Evolutionary conservation across 2,888 invertebrate genomes (phyloP), one percentile per base, ranked within the genome.

Genomic region (Melinaea menophilus): DNA sequence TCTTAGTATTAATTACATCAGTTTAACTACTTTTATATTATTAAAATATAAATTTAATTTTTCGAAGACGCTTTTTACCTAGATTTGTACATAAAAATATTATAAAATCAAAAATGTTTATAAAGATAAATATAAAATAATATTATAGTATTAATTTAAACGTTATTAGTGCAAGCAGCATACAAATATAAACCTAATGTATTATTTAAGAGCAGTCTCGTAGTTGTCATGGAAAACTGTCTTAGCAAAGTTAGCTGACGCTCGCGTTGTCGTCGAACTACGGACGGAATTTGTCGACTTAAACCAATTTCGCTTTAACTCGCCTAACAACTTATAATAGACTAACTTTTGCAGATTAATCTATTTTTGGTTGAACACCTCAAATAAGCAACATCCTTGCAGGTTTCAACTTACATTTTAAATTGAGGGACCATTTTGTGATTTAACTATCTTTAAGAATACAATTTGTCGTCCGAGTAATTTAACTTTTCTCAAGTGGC

Each of bases 311-410:
- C 80, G 79, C 82, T 84, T 79, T 77, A 85, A 81, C 82, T 82
- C 77, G 69, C 74, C 75, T 74, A 82, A 81, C 82, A 86, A 86
- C 85, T 85, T 86, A 86, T 86, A 85, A 86, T 86, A 85, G 85
- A 83, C 76, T 82, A 86, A 86, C 84, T 86, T 51, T 83, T 76
- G 75, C 66, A 79, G 78, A 85, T 86, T 86, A 84, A 88, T 86
- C 81, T 85, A 79, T 80, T 82, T 79, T 74, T 73, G 74, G 73
- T 64, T 63, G 63, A 69, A 69, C 68, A 71, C 72, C 72, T 74
- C 70, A 71, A 69, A 70, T 69, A 70, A 68, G 69, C 68, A 71
- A 71, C 66, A 67, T 55, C 60, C 63, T 59, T 54, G 45, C 13
- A 58, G 62, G 56, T 60, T 62, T 62, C 54, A 48, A 37, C 33